Percentiles rank a stretch among this genome's conserved stretches.
Conservation (phyloP, 2,797 vertebrate species). For the Sarcoramphus papa region DNA sequence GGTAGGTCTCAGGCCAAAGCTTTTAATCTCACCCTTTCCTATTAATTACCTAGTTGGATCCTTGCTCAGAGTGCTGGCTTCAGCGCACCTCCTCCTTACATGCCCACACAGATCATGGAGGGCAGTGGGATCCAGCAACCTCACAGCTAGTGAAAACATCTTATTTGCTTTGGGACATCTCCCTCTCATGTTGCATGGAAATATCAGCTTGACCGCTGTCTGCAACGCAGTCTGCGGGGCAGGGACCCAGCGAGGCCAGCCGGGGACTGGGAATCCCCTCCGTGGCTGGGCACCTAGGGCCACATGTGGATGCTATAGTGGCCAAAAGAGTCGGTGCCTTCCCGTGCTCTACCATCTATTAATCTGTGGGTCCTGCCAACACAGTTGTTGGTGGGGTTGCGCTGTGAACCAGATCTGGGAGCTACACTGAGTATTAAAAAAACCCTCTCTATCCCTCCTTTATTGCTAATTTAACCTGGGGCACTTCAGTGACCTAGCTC, state of each 20-base stretch:
- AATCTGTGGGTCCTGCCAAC: not conserved
- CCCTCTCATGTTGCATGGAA: not conserved
- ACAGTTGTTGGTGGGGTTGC: fast-evolving
- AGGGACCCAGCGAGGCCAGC: not conserved
- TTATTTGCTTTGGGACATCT: not conserved
- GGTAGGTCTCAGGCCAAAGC: not conserved
- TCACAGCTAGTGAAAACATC: not conserved
- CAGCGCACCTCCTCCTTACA: not conserved
- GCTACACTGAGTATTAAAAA: not conserved
- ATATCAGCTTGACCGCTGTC: not conserved
- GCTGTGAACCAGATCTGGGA: not conserved
- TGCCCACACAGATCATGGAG: fast-evolving
- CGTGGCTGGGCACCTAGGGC: fast-evolving
- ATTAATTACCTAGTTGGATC: not conserved
- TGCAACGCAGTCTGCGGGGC: fast-evolving
- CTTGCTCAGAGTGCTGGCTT: not conserved
- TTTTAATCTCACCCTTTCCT: not conserved
- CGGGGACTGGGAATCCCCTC: not conserved
- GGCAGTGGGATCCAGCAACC: not conserved
- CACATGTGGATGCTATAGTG: fast-evolving
- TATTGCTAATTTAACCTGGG: not conserved
- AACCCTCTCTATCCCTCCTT: not conserved
- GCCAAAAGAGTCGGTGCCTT: not conserved
- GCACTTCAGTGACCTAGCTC: not conserved
- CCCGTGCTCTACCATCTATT: not conserved